Conservation (phyloP, 2,888 invertebrate species). For the Parnassius mnemosyne region DNA sequence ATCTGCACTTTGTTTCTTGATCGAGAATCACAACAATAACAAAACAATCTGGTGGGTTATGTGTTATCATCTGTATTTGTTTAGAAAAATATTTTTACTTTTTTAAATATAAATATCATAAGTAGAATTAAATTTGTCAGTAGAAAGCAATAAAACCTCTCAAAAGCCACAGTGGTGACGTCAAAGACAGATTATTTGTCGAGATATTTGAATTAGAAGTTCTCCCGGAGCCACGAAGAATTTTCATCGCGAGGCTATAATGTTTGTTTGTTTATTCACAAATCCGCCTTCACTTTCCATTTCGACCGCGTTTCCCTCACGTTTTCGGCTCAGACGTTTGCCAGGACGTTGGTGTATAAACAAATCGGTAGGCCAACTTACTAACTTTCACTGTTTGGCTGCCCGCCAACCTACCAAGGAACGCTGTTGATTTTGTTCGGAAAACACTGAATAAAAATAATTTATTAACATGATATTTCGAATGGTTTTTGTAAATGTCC, state of each 20-base stretch:
- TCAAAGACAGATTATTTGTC: slow-evolving; percentile 30
- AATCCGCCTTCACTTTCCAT: slow-evolving; percentile 57
- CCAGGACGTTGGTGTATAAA: slow-evolving; percentile 53
- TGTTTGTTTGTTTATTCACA: slow-evolving; percentile 56
- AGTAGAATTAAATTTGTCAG: background rate
- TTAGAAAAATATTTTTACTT: too few species aligned
- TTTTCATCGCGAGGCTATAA: slow-evolving; percentile 44
- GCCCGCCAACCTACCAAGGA: slow-evolving; percentile 54
- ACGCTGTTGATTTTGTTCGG: slow-evolving; percentile 59
- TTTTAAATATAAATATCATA: background rate
- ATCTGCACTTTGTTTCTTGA: too few species aligned
- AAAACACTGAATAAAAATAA: slow-evolving; percentile 63
- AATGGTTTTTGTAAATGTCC: slow-evolving; percentile 18
- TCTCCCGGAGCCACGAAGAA: slow-evolving; percentile 45
- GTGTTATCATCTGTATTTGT: too few species aligned
- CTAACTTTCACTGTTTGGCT: slow-evolving; percentile 74
- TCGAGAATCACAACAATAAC: too few species aligned
- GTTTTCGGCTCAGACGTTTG: slow-evolving; percentile 52
- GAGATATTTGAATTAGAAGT: slow-evolving; percentile 36
- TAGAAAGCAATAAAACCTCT: slow-evolving; percentile 11
- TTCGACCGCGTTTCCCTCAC: slow-evolving; percentile 45
- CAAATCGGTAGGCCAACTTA: slow-evolving; percentile 71
- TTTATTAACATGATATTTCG: slow-evolving; percentile 59
- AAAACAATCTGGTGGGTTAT: too few species aligned
- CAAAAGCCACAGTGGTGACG: background rate